Evolutionary conservation across 2,888 invertebrate genomes (phyloP), one percentile per base, ranked within the genome.

Genomic region (Laspeyria flexula): DNA sequence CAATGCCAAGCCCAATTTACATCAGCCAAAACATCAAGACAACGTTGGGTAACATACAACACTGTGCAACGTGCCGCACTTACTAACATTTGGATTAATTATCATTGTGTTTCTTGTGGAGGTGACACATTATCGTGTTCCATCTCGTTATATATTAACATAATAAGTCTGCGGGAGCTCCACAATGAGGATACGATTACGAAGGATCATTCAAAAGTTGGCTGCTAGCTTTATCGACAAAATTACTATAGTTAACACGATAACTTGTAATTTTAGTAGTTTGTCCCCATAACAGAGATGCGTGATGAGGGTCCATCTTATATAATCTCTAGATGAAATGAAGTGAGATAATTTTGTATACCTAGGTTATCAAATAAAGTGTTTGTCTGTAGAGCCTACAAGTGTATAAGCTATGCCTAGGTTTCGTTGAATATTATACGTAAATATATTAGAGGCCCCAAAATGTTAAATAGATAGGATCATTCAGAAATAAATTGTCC

Each of bases 401-500:
- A 34, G 27, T 27, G 16, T 34, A 41, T 46, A 27, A 15, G 33
- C 29, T 47, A 33, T 34, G 12, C 16, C 15, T 33, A 38, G 15
- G 18, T 33, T 47, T 34, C 11, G 21, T 40, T 27, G 33, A 35
- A 35, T 16, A 35, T 35, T 40, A 40, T 18, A 39, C 18, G 33
- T 34, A 18, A 34, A 47, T 12, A 13, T n/a, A 49, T 45, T 55
- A 23, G 43, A 50, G 51, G 46, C 56, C 25, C 47, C 43, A 15
- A 42, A 55, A 27, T 47, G 38, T 38, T 51, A 44, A 47, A 44
- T 39, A 65, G 43, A 57, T 44, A 52, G 50, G 34, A 60, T 37
- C 25, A 38, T 46, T 65, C 54, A 52, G 38, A 65, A 69, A 60
- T 60, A 65, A 60, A 43, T 57, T 69, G 61, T 52, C 65, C 65